phyloP scores from a whole-genome alignment of 2,888 invertebrate genomes.

The Imbricaverruca yamaguchii region DNA sequence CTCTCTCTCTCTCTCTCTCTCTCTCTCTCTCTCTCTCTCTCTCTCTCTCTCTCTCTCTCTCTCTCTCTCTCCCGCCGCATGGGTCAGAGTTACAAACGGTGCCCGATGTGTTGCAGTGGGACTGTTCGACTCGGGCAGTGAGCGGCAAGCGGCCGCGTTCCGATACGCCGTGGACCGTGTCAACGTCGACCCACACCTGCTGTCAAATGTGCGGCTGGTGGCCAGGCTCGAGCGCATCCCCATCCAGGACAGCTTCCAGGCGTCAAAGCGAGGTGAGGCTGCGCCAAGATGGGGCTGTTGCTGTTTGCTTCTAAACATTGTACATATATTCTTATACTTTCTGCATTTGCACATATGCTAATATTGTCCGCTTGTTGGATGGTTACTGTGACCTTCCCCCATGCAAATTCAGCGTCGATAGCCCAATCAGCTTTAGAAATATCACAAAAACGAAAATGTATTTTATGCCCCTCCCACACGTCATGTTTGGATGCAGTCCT shows the following conservation, averaged over 20 bases:
- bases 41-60: neutral
- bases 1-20: neutral
- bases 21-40: neutral
- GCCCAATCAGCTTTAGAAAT: too few relatives aligned
- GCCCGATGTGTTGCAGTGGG: conserved; percentile 55
- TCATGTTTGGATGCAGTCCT: too few relatives aligned
- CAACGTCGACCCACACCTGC: conserved; percentile 70
- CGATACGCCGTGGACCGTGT: conserved; percentile 86
- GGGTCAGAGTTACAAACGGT: too few relatives aligned
- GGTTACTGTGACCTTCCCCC: too few relatives aligned
- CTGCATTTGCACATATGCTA: too few relatives aligned
- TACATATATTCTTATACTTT: too few relatives aligned
- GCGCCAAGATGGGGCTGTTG: neutral
- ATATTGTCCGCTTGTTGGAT: too few relatives aligned
- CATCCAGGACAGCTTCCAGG: conserved; percentile 43
- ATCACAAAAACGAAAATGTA: too few relatives aligned
- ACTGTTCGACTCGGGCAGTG: conserved; percentile 76
- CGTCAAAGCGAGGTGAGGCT: conserved; percentile 42
- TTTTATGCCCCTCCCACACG: too few relatives aligned
- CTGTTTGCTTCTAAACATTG: too few relatives aligned
- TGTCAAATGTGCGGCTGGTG: conserved; percentile 48
- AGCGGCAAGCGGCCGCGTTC: conserved; percentile 83
- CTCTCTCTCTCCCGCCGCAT: too few relatives aligned
- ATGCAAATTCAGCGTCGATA: too few relatives aligned
- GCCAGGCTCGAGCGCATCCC: conserved; percentile 39